Percentiles rank a stretch among this genome's conserved stretches.
These are phyloP conservation scores for Orgyia antiqua DNA, from an alignment of 2,888 invertebrate species.

Conservation along the genomic window DNA sequence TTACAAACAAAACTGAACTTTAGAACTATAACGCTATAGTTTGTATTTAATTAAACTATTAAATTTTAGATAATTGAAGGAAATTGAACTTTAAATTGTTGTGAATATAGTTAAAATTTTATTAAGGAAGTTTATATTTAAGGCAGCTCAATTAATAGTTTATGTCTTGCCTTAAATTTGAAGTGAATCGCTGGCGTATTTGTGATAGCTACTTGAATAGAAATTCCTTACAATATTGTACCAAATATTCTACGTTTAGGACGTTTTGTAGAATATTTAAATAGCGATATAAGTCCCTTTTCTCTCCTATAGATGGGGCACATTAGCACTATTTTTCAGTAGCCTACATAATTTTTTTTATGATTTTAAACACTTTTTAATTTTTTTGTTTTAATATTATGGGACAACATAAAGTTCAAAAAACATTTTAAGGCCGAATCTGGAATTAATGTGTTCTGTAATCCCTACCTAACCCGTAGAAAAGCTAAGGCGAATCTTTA, in stretches of 20 bases:
- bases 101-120: conserved; percentile 9
- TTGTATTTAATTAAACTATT: conserved; percentile 25
- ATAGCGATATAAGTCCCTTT: no score
- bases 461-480: no score
- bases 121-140: conserved; percentile 5
- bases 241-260: conserved; percentile 3
- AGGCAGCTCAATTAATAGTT: conserved; percentile 30
- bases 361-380: no score
- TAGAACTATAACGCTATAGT: conserved; percentile 24
- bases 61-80: conserved; percentile 1
- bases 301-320: no score
- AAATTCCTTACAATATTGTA: conserved; percentile 18
- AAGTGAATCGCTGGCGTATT: conserved; percentile 26
- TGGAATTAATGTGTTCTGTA: no score
- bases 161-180: conserved; percentile 33
- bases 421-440: no score
- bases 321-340: no score
- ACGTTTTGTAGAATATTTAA: not conserved
- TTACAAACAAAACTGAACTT: conserved; percentile 32
- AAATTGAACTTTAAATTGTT: conserved; percentile 14
- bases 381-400: no score
- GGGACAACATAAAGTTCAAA: no score
- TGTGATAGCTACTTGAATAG: conserved; percentile 32
- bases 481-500: no score
- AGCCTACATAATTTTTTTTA: no score